Evolutionary conservation across 2,888 invertebrate genomes (phyloP), one percentile per base, ranked within the genome.

Genomic region (Mesochorus sp.): DNA sequence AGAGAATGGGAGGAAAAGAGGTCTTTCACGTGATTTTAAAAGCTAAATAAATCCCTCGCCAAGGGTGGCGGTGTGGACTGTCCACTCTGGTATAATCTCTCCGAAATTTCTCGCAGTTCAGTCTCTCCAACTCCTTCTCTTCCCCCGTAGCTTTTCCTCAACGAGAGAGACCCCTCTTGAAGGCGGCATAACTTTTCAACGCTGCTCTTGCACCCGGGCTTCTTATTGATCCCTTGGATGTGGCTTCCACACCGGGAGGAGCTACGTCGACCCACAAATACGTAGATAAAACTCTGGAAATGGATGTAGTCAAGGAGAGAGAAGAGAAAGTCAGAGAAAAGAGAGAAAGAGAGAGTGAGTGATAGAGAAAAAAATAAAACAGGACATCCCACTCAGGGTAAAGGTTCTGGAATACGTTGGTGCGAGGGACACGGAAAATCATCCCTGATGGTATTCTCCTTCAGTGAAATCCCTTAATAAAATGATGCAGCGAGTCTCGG

Each of bases 191-290:
- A 85, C 81, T 85, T 85, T 87, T 85, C 85, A 85, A 81, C 83
- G 81, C 81, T 67, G 37, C 55, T 55, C 73, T 80, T 79, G 84
- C 85, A 84, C 81, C 80, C 85, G 77, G 67, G 84, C 83, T 82
- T 80, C 86, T 88, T 88, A 88, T 88, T 87, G 88, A 88, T 88
- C 87, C 83, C 82, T 80, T 51, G 81, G 81, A 87, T 82, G 84
- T 83, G 81, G 84, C 84, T 82, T 86, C 84, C 31, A 66, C 70
- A 49, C 73, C 17, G 19, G 10, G 47, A 75, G 19, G 49, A 66
- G 71, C 51, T 28, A 61, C 71, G 59, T 42, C 71, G 62, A 31
- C 55, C 70, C 77, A 80, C 84, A 83, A 84, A 83, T 81, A 84
- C 85, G 83, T 80, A 80, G 81, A 85, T 83, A 83, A 85, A 85